Evolutionary conservation across 2,797 vertebrate species (phyloP), one percentile per base, ranked within the genome.

Genomic region (Phoebastria nigripes): DNA sequence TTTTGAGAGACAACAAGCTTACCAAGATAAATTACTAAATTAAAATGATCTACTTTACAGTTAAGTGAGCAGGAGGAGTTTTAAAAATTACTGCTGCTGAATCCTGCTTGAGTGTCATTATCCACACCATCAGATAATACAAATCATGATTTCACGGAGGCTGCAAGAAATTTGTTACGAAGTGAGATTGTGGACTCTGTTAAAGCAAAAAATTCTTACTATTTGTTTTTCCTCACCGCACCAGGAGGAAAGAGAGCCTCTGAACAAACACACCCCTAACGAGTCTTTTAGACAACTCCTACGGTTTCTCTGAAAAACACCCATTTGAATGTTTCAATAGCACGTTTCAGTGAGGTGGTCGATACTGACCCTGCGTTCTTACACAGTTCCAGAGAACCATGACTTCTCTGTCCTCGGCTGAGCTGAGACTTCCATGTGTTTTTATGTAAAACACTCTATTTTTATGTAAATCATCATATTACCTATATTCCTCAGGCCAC

Each of bases 371-470:
- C 46, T 11, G 21, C 5, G 6, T 33, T 73, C 76, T 55, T 37
- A 52, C 24, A 52, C 15, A 13, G 26, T 12, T 41, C 13, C 29
- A 67, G 37, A 55, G 52, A 79, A 46, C 10, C 13, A 17, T 4
- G 46, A 46, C 24, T 86, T 31, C 42, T 62, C n/a, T 35, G 51
- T n/a, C 25, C n/a, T 41, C 0, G 0, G 2, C 51, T 46, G 18
- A 42, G 41, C 42, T 12, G 22, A 82, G 33, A 31, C 4, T 82
- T 69, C 29, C 13, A 19, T 69, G 61, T 72, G 8, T 42, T 87
- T 47, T 72, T 58, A 33, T 0, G 2, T 29, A 80, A 79, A 72
- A 2, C 11, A 46, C n/a, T 0, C 0, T 11, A 28, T 16, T 65
- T 73, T 76, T n/a, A 82, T 26, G 8, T 56, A 74, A 78, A 84